These are phyloP conservation scores for Cephus pygmeus DNA, from an alignment of 2,888 invertebrate genomes.

Conservation along the genomic window DNA sequence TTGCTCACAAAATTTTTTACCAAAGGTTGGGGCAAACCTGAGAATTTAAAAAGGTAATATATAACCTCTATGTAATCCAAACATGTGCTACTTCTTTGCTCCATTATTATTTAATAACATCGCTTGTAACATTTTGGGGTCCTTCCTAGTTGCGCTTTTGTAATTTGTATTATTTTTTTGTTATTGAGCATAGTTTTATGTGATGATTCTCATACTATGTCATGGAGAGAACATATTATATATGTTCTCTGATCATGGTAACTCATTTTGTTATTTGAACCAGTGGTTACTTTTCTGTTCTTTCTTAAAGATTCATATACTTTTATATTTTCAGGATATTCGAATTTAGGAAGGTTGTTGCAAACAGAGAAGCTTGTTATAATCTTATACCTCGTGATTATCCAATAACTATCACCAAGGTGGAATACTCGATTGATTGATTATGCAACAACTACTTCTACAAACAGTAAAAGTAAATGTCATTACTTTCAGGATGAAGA, in stretches of 20 bases:
- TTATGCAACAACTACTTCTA: not conserved
- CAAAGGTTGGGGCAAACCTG: slow-evolving; percentile 96
- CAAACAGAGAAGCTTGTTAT: slow-evolving; percentile 84
- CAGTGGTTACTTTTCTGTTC: not conserved
- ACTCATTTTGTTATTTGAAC: not conserved
- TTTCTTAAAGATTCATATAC: not conserved
- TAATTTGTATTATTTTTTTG: slow-evolving; percentile 13
- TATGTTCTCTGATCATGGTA: no score
- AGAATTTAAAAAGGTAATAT: slow-evolving; percentile 83
- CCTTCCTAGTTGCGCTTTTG: not conserved
- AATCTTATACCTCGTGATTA: slow-evolving; percentile 84
- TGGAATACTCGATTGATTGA: slow-evolving; percentile 59
- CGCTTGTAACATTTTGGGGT: not conserved
- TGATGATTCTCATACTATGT: not conserved
- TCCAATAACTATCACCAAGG: slow-evolving; percentile 88
- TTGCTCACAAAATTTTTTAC: slow-evolving; percentile 92
- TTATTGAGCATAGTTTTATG: not conserved
- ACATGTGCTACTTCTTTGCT: not conserved
- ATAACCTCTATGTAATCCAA: not conserved
- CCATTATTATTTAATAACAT: not conserved
- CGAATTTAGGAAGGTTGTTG: slow-evolving; percentile 88
- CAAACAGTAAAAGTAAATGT: slow-evolving; percentile 1
- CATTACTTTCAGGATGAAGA: slow-evolving; percentile 74
- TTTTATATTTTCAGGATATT: slow-evolving; percentile 78
- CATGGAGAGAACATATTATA: no score